These are phyloP conservation scores for Apamea sordens DNA, from an alignment of 2,888 invertebrate species.

Conservation along the genomic window DNA sequence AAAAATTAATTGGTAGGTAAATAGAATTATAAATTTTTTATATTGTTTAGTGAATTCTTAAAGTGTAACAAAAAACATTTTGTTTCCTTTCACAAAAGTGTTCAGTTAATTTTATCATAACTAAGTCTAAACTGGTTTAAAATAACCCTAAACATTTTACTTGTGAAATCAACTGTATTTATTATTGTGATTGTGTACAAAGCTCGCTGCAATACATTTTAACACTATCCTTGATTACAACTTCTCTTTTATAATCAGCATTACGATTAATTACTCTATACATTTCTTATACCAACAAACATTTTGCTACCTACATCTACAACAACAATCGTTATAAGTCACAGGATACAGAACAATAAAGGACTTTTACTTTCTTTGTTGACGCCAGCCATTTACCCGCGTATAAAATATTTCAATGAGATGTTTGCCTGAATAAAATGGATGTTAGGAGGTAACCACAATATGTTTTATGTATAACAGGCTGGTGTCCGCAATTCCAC, in stretches of 20 bases:
- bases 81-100: neutral
- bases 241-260: neutral
- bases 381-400: neutral
- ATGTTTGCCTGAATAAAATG: neutral
- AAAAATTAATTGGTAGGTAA: conserved; percentile 26
- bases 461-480: neutral
- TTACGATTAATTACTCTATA: neutral
- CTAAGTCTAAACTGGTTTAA: neutral
- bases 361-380: conserved; percentile 19
- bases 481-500: neutral
- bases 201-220: neutral
- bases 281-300: neutral
- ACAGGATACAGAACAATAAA: neutral
- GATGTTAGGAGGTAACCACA: neutral
- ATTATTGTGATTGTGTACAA: conserved; percentile 24
- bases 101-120: neutral
- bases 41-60: conserved; percentile 1
- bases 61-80: neutral
- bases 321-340: neutral
- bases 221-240: neutral
- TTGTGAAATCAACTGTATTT: conserved; percentile 31
- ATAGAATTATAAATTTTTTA: neutral
- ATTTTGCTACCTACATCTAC: neutral
- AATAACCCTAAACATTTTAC: conserved; percentile 18
- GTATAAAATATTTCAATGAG: neutral